phyloP scores from a whole-genome alignment of 2,113 vertebrate genomes.

The Mellivora capensis region DNA sequence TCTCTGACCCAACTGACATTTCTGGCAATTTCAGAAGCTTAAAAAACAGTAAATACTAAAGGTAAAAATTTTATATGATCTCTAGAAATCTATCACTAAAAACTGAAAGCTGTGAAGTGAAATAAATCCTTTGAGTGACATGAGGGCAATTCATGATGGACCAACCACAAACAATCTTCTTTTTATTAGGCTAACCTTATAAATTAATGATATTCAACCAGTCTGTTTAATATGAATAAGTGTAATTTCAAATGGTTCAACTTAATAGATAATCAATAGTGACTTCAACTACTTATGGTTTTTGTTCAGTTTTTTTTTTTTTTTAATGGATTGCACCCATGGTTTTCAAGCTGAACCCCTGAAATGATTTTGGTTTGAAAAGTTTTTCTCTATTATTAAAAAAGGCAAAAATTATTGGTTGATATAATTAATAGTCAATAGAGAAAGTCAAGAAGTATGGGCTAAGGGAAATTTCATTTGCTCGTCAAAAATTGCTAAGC shows the following conservation, averaged over 20 bases:
- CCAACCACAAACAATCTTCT: not conserved
- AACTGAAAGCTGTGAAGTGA: not conserved
- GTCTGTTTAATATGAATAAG: conserved; percentile 18
- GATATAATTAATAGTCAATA: not conserved
- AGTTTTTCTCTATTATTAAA: not conserved
- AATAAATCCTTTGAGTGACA: not conserved
- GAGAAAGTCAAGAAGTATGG: not conserved
- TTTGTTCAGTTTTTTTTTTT: not conserved
- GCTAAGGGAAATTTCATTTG: not conserved
- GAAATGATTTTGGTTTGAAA: not conserved
- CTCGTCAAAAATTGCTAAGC: not conserved
- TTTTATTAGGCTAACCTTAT: not conserved
- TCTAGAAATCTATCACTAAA: not conserved
- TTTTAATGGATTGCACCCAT: not conserved
- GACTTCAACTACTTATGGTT: not conserved
- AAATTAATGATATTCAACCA: not conserved
- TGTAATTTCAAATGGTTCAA: not conserved
- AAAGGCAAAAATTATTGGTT: not conserved
- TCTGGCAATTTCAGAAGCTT: not conserved
- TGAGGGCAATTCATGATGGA: not conserved
- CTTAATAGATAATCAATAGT: not conserved
- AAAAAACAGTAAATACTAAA: not conserved
- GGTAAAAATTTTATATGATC: not conserved
- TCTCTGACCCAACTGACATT: not conserved
- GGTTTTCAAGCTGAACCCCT: not conserved